Evolutionary conservation across 2,797 vertebrate genomes (phyloP), one percentile per base, ranked within the genome.

Genomic region (Neosilurus hyrtlii): DNA sequence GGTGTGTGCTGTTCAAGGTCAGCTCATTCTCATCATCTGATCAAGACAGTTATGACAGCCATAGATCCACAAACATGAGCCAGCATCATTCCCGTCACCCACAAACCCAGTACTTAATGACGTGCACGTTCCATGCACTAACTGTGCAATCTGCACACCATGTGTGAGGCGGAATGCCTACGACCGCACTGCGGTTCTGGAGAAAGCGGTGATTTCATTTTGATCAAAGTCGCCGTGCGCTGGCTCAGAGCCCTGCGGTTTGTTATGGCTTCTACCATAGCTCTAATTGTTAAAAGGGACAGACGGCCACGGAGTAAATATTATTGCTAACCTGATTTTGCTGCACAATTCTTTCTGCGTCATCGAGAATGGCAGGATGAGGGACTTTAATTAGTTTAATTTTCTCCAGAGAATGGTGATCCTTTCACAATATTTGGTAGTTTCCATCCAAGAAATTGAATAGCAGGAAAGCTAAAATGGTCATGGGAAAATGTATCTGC

Each of bases 121-220:
- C 61, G 18, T 79, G 67, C 59, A 74, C 74, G 66, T 65, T 82
- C 56, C 80, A 65, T 63, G 59, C 30, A 18, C 73, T 78, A 82
- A 79, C 66, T 51, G 67, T 71, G 80, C 80, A 90, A 93, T 92
- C 88, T 94, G 92, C 52, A 0, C 73, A 4, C 89, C 92, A 91
- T 92, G 89, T 93, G 92, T 88, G 85, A 89, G 84, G 30, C 43
- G 67, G 85, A 76, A 70, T 73, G 80, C 89, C 88, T 87, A 65
- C 87, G 87, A 88, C 88, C 75, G 83, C 89, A 88, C 84, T 82
- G 82, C 52, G 85, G 84, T 82, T 88, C 88, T 88, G 86, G 70
- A 87, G 82, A 85, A 80, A 88, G 83, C 88, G 73, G 84, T 93
- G 90, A 92, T 93, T 92, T 91, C 75, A 87, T 91, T 92, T 91